A percentile compares a stretch with the other conserved stretches of the same genome.
These are phyloP conservation scores for Caenorhabditis doughertyi DNA, from an alignment of 2,888 invertebrate species.

Conservation along the genomic window DNA sequence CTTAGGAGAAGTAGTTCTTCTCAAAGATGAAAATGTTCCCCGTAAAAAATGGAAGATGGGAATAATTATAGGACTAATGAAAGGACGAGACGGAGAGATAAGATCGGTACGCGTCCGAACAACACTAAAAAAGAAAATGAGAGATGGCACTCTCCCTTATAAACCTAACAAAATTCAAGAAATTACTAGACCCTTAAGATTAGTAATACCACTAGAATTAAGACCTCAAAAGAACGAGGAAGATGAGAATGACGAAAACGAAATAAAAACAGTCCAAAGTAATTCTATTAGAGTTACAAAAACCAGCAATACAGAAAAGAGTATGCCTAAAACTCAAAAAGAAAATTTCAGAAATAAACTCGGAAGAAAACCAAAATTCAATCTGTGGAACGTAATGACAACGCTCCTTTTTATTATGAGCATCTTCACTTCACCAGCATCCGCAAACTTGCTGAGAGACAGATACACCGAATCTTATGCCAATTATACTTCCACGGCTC, in stretches of 20 bases:
- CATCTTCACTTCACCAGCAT: too few species aligned
- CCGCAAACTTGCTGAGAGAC: not conserved
- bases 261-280: not conserved
- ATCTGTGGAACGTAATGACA: too few species aligned
- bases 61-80: not conserved
- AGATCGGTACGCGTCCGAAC: not conserved
- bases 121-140: not conserved
- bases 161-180: not conserved
- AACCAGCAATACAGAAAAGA: not conserved
- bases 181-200: not conserved
- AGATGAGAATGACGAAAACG: not conserved
- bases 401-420: too few species aligned
- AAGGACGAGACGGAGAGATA: constrained; percentile 11
- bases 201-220: not conserved
- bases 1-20: constrained; percentile 24
- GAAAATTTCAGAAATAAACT: too few species aligned
- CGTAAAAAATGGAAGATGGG: constrained; percentile 13
- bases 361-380: too few species aligned
- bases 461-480: not conserved
- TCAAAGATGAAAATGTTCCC: not conserved
- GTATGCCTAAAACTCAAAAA: too few species aligned
- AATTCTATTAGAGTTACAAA: too few species aligned
- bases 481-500: not conserved
- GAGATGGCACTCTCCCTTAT: not conserved
- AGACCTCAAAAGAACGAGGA: not conserved